Base-by-base conservation (phyloP, 2,797 vertebrate genomes). In the Tragopan temminckii region DNA sequence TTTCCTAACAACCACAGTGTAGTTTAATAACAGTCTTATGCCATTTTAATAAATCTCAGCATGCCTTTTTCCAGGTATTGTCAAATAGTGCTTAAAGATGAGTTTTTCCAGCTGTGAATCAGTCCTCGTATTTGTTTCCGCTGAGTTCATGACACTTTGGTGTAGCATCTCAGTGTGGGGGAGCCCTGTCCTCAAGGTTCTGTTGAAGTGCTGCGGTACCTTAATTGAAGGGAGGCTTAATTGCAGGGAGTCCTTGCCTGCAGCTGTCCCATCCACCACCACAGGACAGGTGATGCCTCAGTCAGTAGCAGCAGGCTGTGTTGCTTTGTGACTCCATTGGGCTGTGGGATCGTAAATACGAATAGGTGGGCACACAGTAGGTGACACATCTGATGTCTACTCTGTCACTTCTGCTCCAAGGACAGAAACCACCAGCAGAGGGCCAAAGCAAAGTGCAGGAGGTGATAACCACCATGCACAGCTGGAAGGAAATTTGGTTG, bases 51-150 rank as follows among this genome's bases (percentile, higher is more conserved):
- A 57, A 4, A 2, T 67, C n/a, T 72, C 35, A 67, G 3, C 38
- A 14, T 64, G 75, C 78, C 89, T 82, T 92, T 93, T 96, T 40
- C 93, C 88, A 80, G 90, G 75, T 91, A 75, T 95, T 95, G 80
- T 80, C 91, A 88, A 85, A 38, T 64, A 45, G 53, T 78, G 36
- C 50, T 76, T 90, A 80, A 90, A 93, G 64, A 69, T 81, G 35
- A 82, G 35, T 20, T 38, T 87, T 95, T 86, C 84, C 75, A 91
- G 75, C 61, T 86, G 80, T 72, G 64, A 70, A 67, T 68, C 45
- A 89, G 53, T 14, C 52, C 63, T 42, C 16, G 6, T 79, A 3
- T 74, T 86, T 85, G 52, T 70, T 88, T 68, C 36, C 80, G 35
- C 24, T 74, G 80, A 45, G 68, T 64, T 88, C 57, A 31, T 6